Conservation (phyloP, 2,888 invertebrate species). For the Abrostola tripartita region DNA sequence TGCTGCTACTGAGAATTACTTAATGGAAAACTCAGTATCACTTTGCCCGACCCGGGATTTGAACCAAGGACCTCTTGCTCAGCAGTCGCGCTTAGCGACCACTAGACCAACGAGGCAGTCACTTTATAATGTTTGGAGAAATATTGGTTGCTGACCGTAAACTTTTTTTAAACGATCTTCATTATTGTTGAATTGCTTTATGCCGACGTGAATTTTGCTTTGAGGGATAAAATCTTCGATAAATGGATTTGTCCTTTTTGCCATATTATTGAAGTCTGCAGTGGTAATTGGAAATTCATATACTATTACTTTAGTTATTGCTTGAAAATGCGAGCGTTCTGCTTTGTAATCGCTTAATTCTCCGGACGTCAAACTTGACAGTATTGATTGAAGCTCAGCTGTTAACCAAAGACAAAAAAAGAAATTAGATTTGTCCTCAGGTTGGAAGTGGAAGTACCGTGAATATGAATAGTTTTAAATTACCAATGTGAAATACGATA, state of each 20-base stretch:
- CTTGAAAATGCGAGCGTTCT: not conserved
- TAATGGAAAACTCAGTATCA: too few relatives aligned
- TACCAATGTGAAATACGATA: too few relatives aligned
- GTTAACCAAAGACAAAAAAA: not conserved
- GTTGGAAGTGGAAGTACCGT: too few relatives aligned
- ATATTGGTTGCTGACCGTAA: conserved; percentile 69
- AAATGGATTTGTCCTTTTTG: conserved; percentile 82
- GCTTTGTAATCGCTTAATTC: not conserved
- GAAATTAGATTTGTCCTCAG: too few relatives aligned
- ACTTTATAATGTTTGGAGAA: not conserved
- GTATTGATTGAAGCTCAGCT: not conserved
- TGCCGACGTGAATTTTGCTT: conserved; percentile 79
- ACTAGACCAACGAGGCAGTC: too few relatives aligned
- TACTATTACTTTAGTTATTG: not conserved
- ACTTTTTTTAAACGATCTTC: conserved; percentile 79
- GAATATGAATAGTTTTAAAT: too few relatives aligned
- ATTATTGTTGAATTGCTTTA: conserved; percentile 82
- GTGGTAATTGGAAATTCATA: not conserved
- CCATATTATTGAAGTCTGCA: conserved; percentile 62
- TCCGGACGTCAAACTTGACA: not conserved
- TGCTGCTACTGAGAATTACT: too few relatives aligned
- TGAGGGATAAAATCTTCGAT: conserved; percentile 80
- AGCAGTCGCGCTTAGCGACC: too few relatives aligned
- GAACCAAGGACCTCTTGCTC: too few relatives aligned
- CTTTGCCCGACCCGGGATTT: too few relatives aligned